phyloP scores from a whole-genome alignment of 1,140 invertebrate genomes.

The Aphelinus atriplicis region DNA sequence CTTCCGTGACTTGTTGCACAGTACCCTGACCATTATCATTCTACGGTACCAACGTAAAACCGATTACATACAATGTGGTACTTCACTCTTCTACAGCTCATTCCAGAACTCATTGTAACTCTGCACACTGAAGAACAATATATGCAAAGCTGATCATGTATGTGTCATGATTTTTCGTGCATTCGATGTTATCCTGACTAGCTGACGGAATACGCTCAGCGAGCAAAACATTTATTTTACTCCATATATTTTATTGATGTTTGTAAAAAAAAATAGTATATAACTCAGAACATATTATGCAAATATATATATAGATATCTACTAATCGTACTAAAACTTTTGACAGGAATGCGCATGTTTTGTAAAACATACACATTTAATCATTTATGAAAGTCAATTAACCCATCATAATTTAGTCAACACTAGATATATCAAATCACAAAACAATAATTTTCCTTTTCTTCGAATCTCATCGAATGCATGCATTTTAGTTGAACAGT shows the following conservation, averaged over 20 bases:
- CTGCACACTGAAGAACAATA: neutral
- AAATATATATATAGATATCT: neutral
- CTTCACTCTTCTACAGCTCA: too few species aligned
- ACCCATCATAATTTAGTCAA: too few species aligned
- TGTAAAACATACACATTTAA: conserved; percentile 16
- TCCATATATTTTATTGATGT: too few species aligned
- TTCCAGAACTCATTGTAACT: neutral
- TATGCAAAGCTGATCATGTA: neutral
- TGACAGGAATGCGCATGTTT: conserved; percentile 31
- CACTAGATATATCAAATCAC: too few species aligned
- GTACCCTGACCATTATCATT: too few species aligned
- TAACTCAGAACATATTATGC: neutral
- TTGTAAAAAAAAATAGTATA: neutral
- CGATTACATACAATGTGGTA: too few species aligned
- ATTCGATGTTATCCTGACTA: neutral
- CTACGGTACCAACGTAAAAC: too few species aligned
- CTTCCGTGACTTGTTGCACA: too few species aligned
- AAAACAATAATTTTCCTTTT: too few species aligned
- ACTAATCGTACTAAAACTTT: neutral
- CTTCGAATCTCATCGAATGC: too few species aligned
- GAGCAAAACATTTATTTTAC: too few species aligned
- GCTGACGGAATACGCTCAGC: conserved; percentile 12
- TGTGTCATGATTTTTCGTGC: conserved; percentile 9
- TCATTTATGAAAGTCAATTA: conserved; percentile 1
- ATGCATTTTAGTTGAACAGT: too few species aligned